These are phyloP conservation scores for Heliconius congener DNA, from an alignment of 1,140 invertebrate species.

Conservation along the genomic window DNA sequence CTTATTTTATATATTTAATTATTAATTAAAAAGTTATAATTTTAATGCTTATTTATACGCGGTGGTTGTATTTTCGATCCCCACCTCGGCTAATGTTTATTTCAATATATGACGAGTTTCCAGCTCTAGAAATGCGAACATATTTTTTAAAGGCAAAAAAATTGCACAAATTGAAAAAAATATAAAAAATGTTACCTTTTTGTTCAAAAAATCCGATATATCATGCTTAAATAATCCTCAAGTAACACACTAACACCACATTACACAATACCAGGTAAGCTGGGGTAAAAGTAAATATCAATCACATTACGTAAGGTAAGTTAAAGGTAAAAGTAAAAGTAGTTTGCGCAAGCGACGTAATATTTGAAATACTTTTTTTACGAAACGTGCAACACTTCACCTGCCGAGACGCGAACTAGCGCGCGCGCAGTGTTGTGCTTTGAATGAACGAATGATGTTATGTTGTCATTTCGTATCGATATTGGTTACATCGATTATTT, in stretches of 20 bases:
- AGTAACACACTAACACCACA: neutral
- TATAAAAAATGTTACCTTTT: neutral
- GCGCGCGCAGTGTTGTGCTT: conserved; percentile 47
- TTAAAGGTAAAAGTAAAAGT: conserved; percentile 63
- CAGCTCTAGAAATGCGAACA: no score
- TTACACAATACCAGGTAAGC: neutral
- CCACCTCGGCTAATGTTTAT: no score
- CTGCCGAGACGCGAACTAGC: conserved; percentile 56
- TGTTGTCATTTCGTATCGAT: conserved; percentile 4
- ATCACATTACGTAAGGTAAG: conserved; percentile 12
- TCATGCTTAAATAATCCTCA: neutral
- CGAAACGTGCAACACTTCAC: conserved; percentile 59
- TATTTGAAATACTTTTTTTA: conserved; percentile 50
- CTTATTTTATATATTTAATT: neutral
- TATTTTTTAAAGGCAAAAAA: neutral
- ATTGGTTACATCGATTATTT: neutral
- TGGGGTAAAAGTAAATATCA: neutral
- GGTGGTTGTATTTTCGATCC: no score
- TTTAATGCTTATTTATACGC: no score
- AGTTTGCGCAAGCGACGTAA: conserved; percentile 45
- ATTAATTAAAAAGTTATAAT: no score
- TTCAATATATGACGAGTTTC: no score
- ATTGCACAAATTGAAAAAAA: neutral
- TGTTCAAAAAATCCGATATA: neutral
- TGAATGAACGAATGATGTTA: conserved; percentile 9